Percentiles rank a stretch among this genome's conserved stretches.
These are phyloP conservation scores for Empidonax traillii DNA, from an alignment of 2,113 vertebrate genomes.

Conservation along the genomic window DNA sequence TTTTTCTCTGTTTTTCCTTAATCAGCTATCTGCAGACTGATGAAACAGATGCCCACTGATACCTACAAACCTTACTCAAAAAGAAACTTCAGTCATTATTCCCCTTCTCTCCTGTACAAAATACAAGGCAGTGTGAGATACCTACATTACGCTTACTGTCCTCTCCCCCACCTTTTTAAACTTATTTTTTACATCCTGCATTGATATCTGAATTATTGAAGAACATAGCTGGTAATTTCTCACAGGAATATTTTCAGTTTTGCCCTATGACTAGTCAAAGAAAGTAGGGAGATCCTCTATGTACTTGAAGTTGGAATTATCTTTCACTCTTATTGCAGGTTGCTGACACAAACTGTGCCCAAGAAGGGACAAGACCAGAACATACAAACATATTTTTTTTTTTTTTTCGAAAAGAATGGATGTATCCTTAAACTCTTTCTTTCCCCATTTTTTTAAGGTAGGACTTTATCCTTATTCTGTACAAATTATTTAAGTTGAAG, in stretches of 20 bases:
- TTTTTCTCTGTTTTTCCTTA: not conserved
- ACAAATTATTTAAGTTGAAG: too few relatives aligned
- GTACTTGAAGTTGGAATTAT: not conserved
- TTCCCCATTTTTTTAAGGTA: too few relatives aligned
- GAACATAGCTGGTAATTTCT: not conserved
- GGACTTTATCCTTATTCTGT: too few relatives aligned
- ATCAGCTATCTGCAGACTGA: not conserved
- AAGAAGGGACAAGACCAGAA: not conserved
- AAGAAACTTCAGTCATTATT: not conserved
- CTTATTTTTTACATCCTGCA: not conserved
- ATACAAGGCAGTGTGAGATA: not conserved
- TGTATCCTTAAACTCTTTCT: too few relatives aligned
- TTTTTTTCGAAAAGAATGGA: too few relatives aligned
- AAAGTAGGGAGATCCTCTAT: not conserved
- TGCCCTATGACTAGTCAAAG: not conserved
- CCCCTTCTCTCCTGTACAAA: not conserved
- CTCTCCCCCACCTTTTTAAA: not conserved
- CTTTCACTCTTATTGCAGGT: not conserved
- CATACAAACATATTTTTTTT: not conserved
- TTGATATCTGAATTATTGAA: not conserved
- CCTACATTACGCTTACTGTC: not conserved
- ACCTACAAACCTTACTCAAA: not conserved
- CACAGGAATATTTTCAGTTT: not conserved
- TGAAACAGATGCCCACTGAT: not conserved
- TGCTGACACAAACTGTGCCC: not conserved